Evolutionary conservation across 2,888 invertebrate genomes (phyloP).

Genomic region (Platycheirus albimanus): DNA sequence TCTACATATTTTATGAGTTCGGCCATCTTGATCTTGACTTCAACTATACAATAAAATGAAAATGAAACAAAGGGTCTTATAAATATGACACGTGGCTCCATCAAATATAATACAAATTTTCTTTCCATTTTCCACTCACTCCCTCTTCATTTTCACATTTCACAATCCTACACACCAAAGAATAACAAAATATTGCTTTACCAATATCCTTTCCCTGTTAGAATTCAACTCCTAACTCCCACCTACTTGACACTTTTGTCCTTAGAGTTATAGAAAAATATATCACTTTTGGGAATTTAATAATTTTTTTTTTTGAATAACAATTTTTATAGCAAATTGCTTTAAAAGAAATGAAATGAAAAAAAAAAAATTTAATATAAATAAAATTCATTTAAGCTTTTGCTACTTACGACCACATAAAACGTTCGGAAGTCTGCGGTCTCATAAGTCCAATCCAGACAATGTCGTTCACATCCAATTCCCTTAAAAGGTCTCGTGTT

Average conservation of each 20-base stretch:
- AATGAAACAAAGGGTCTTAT: no score
- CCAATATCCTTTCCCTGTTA: constrained; percentile 21
- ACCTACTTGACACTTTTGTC: neutral
- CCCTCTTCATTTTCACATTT: no score
- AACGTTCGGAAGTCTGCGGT: constrained; percentile 87
- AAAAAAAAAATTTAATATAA: constrained; percentile 36
- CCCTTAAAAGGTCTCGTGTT: constrained; percentile 89
- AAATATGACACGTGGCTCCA: no score
- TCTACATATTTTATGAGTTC: no score
- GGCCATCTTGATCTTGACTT: no score
- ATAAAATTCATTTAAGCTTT: constrained; percentile 41
- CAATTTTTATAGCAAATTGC: neutral
- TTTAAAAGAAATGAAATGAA: constrained; percentile 2
- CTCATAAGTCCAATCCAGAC: constrained; percentile 92
- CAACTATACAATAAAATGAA: no score
- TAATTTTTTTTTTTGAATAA: neutral
- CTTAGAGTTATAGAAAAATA: neutral
- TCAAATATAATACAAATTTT: no score
- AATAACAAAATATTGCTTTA: neutral
- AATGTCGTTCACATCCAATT: constrained; percentile 89
- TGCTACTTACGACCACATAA: constrained; percentile 90
- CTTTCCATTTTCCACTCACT: no score
- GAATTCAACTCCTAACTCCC: neutral
- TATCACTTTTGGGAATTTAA: constrained; percentile 8
- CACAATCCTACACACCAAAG: no score